Evolutionary conservation across 2,113 vertebrate species (phyloP).

Genomic region (Melozone crissalis): DNA sequence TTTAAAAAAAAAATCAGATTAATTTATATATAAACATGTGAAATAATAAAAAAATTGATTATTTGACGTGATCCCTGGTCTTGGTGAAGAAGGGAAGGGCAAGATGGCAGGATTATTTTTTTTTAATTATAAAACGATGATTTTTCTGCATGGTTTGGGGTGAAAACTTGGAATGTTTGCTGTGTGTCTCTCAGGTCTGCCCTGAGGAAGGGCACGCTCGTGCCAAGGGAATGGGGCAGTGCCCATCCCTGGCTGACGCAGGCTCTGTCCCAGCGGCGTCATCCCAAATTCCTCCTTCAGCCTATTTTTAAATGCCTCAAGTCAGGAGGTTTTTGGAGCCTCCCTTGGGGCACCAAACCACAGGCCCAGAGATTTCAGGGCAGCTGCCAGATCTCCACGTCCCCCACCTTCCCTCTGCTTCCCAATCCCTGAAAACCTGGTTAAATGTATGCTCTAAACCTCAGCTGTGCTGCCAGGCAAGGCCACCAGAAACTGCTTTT

Average conservation of each 20-base stretch:
- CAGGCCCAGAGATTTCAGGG: background rate
- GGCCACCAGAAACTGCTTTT: background rate
- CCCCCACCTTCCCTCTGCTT: background rate
- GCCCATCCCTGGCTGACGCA: background rate
- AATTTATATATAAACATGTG: background rate
- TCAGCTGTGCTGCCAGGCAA: background rate
- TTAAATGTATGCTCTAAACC: background rate
- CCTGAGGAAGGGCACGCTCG: rapidly evolving
- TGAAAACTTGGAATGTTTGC: background rate
- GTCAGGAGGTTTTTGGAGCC: background rate
- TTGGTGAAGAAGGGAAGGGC: background rate
- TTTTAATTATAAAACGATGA: background rate
- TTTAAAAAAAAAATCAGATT: background rate
- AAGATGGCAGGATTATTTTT: background rate
- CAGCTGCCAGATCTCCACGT: background rate
- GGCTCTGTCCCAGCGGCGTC: background rate
- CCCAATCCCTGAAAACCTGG: background rate
- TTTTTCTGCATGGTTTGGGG: background rate
- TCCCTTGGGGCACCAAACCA: background rate
- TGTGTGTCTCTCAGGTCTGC: rapidly evolving
- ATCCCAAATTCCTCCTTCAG: background rate
- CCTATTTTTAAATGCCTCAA: conserved; percentile 38
- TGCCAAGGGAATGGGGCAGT: background rate
- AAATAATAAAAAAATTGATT: rapidly evolving
- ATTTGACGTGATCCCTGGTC: rapidly evolving